Evolutionary conservation across 2,113 vertebrate genomes (phyloP).

Genomic region (Hippolais icterina): DNA sequence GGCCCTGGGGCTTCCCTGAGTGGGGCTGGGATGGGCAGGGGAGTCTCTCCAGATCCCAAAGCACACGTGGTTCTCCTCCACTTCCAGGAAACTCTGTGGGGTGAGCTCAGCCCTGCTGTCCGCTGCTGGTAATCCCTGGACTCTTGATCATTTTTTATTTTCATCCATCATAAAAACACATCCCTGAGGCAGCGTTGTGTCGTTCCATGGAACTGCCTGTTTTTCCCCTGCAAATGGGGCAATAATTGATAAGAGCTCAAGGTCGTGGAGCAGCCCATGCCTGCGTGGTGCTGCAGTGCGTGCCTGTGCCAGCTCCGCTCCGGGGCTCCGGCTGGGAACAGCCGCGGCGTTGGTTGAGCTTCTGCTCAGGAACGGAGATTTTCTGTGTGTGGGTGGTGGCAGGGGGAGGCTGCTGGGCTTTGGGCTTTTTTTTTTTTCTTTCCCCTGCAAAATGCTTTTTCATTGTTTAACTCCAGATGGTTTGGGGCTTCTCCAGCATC

Average conservation of each 20-base stretch:
- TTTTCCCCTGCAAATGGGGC: not conserved
- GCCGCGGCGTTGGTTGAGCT: not conserved
- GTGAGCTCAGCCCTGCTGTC: not conserved
- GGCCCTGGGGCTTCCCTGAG: accelerated
- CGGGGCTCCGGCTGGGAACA: conserved; percentile 6
- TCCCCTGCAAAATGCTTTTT: not conserved
- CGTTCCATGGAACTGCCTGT: accelerated
- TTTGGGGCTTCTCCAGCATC: not conserved
- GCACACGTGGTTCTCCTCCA: accelerated
- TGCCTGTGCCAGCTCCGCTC: conserved; percentile 35
- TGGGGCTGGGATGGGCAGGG: not conserved
- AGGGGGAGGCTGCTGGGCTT: not conserved
- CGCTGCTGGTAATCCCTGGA: accelerated
- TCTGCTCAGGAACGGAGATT: not conserved
- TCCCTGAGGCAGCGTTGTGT: not conserved
- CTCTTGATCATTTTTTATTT: not conserved
- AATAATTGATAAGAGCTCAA: not conserved
- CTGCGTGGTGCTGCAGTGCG: not conserved
- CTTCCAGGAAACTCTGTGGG: not conserved
- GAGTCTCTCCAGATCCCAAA: not conserved
- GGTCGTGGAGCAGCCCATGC: not conserved
- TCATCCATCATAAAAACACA: not conserved
- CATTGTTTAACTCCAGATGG: not conserved
- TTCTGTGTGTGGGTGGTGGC: not conserved
- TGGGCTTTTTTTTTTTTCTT: not conserved